These are phyloP conservation scores for Tinea trinotella DNA, from an alignment of 2,888 invertebrate species.

Conservation along the genomic window DNA sequence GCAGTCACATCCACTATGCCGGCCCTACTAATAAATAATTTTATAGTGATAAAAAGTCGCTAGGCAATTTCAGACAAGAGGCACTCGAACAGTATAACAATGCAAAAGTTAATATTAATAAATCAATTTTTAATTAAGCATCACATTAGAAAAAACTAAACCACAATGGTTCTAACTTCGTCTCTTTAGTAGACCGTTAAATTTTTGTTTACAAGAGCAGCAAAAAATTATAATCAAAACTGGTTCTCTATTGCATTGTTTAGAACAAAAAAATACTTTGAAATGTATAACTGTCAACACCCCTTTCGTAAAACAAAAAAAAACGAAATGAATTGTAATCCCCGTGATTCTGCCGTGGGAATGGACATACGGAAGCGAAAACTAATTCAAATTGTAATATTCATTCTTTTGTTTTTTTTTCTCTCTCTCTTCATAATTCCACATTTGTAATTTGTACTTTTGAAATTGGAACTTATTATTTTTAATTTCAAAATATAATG, in stretches of 20 bases:
- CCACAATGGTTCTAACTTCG: slow-evolving; percentile 57
- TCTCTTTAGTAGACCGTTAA: slow-evolving; percentile 52
- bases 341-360: slow-evolving; percentile 54
- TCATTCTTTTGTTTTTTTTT: slow-evolving; percentile 32
- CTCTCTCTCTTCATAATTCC: slow-evolving; percentile 19
- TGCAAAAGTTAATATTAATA: slow-evolving; percentile 39
- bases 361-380: slow-evolving; percentile 64
- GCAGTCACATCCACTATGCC: too few relatives aligned
- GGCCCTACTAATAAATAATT: too few relatives aligned
- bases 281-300: slow-evolving; percentile 72
- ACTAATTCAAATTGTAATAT: slow-evolving; percentile 71
- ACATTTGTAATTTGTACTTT: slow-evolving; percentile 22
- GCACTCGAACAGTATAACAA: slow-evolving; percentile 27
- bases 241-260: slow-evolving; percentile 36
- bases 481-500: slow-evolving; percentile 18
- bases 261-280: slow-evolving; percentile 50
- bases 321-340: slow-evolving; percentile 61
- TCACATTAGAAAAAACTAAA: slow-evolving; percentile 46
- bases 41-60: not conserved
- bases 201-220: slow-evolving; percentile 44
- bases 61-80: not conserved
- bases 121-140: slow-evolving; percentile 68
- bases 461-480: slow-evolving; percentile 20
- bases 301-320: slow-evolving; percentile 63
- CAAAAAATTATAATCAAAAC: slow-evolving; percentile 51